Evolutionary conservation across 2,113 vertebrate genomes (phyloP).

Genomic region (Sebastes schlegelii): DNA sequence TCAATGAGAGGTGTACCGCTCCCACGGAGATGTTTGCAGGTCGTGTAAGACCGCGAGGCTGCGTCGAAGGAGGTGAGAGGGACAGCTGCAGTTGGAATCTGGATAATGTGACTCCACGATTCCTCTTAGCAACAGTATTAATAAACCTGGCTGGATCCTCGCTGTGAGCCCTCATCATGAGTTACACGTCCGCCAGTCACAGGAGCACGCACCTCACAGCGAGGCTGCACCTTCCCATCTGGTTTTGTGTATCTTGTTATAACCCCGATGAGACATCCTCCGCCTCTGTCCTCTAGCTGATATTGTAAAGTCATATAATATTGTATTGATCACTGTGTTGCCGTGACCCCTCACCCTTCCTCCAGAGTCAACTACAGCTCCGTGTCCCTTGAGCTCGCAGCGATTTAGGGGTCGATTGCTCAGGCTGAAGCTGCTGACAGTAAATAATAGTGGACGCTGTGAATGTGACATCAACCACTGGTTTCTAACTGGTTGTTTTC

Average conservation of each 20-base stretch:
- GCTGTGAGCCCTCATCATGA: slow-evolving; percentile 33
- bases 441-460: slow-evolving; percentile 32
- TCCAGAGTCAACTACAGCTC: slow-evolving; percentile 39
- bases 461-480: slow-evolving; percentile 24
- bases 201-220: slow-evolving; percentile 12
- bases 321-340: slow-evolving; percentile 56
- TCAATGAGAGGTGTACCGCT: slow-evolving; percentile 36
- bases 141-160: slow-evolving; percentile 51
- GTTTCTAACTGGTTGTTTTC: slow-evolving; percentile 24
- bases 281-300: slow-evolving; percentile 42
- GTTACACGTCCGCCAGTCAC: slow-evolving; percentile 11
- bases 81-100: slow-evolving; percentile 60
- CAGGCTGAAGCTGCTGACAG: slow-evolving; percentile 12
- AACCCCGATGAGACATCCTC: slow-evolving; percentile 6
- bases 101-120: slow-evolving; percentile 26
- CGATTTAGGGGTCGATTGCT: slow-evolving; percentile 24
- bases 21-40: slow-evolving; percentile 26
- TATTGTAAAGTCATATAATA: slow-evolving; percentile 51
- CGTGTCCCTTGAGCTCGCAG: slow-evolving; percentile 6
- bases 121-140: slow-evolving; percentile 55
- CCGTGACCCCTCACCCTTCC: slow-evolving; percentile 33
- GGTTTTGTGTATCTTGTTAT: slow-evolving; percentile 4
- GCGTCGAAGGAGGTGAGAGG: slow-evolving; percentile 4
- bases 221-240: slow-evolving; percentile 38
- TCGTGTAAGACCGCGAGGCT: neutral